Evolutionary conservation across 1,140 invertebrate species (phyloP).

Genomic region (Phenacoccus solenopsis): DNA sequence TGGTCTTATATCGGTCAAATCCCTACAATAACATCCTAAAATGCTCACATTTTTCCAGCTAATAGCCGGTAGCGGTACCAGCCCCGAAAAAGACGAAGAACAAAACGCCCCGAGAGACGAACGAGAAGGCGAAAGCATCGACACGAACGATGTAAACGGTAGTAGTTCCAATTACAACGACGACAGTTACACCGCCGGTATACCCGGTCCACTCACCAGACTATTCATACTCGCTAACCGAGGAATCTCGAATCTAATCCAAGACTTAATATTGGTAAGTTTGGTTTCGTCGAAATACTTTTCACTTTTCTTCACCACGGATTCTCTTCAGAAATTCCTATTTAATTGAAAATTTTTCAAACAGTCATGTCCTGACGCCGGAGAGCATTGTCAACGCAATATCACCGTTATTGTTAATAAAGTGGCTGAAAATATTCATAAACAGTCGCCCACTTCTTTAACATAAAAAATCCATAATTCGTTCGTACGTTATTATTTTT

Average conservation of each 20-base stretch:
- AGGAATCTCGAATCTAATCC: constrained; percentile 66
- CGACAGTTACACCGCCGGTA: constrained; percentile 50
- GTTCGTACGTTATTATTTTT: background rate
- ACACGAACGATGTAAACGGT: constrained; percentile 31
- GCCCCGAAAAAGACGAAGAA: constrained; percentile 41
- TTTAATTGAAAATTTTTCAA: background rate
- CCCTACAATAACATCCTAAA: background rate
- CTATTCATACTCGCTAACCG: constrained; percentile 71
- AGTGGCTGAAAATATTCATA: background rate
- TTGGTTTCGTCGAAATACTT: background rate
- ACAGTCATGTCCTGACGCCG: background rate
- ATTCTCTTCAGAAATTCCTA: background rate
- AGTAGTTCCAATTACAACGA: constrained; percentile 38
- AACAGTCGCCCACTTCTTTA: background rate
- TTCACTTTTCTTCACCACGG: background rate
- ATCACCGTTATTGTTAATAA: background rate
- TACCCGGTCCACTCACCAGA: constrained; percentile 69
- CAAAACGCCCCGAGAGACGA: constrained; percentile 22
- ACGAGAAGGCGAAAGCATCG: constrained; percentile 36
- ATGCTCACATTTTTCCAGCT: constrained; percentile 41
- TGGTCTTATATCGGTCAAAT: background rate
- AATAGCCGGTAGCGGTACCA: constrained; percentile 46
- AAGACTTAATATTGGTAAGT: constrained; percentile 67
- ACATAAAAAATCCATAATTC: background rate
- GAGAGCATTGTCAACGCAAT: background rate